Evolutionary conservation across 1,140 invertebrate genomes (phyloP).

Genomic region (Lycorma delicatula): DNA sequence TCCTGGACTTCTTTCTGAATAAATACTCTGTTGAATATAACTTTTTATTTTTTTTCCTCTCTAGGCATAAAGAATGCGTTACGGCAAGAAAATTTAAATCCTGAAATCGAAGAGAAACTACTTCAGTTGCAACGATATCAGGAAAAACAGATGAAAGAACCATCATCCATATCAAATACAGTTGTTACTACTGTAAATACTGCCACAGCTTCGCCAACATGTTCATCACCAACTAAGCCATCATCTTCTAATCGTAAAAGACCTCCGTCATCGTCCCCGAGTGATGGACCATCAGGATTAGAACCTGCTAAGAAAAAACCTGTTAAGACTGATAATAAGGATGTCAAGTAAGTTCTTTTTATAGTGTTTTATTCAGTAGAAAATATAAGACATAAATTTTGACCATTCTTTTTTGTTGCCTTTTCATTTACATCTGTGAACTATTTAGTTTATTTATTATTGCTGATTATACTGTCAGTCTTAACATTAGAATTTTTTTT

Average conservation of each 20-base stretch:
- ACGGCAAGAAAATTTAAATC: constrained; percentile 79
- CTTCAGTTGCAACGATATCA: constrained; percentile 80
- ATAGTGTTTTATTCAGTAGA: neutral
- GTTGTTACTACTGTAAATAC: constrained; percentile 24
- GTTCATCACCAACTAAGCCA: neutral
- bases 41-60: too few relatives aligned
- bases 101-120: constrained; percentile 88
- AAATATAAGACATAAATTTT: too few relatives aligned
- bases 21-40: too few relatives aligned
- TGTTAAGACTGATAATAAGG: constrained; percentile 12
- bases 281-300: neutral
- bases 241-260: neutral
- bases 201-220: constrained; percentile 9
- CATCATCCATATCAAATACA: constrained; percentile 26
- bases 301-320: constrained; percentile 19
- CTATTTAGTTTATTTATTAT: too few relatives aligned
- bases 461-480: too few relatives aligned
- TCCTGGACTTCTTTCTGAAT: too few relatives aligned
- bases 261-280: neutral
- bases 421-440: too few relatives aligned
- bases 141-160: constrained; percentile 63
- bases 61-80: constrained; percentile 72
- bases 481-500: too few relatives aligned
- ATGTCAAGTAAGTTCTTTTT: constrained; percentile 14
- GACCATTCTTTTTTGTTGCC: too few relatives aligned